Evolutionary conservation across 2,113 vertebrate genomes (phyloP).

Genomic region (Rhagologus leucostigma): DNA sequence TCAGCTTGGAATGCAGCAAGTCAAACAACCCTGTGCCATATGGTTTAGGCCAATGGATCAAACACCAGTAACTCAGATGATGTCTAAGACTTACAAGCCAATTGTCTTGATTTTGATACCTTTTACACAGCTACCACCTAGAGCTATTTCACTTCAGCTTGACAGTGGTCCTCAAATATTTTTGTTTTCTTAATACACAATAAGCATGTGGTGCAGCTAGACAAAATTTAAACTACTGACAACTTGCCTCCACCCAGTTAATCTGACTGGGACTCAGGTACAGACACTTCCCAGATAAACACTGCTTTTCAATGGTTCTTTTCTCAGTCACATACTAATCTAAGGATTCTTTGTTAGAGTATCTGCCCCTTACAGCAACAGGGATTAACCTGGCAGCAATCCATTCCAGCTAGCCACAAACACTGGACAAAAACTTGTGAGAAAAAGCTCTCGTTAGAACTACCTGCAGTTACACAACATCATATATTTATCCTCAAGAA

Average conservation of each 20-base stretch:
- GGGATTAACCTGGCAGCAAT: not conserved
- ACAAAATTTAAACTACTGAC: not conserved
- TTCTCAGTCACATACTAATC: not conserved
- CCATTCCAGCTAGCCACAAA: not conserved
- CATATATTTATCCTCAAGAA: not conserved
- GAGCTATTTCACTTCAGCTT: not conserved
- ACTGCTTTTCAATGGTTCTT: not conserved
- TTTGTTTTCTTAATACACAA: not conserved
- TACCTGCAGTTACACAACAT: not conserved
- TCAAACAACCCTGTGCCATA: not conserved
- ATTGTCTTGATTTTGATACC: not conserved
- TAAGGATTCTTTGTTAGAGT: not conserved
- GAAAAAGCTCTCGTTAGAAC: not conserved
- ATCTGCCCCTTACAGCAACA: not conserved
- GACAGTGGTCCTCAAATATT: not conserved
- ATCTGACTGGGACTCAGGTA: not conserved
- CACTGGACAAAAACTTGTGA: not conserved
- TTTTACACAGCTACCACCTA: not conserved
- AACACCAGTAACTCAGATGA: not conserved
- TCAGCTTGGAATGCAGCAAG: not conserved
- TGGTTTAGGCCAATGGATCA: not conserved
- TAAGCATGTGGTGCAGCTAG: not conserved
- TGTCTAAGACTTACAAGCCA: not conserved
- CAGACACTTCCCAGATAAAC: not conserved
- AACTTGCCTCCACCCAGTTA: not conserved